phyloP scores from a whole-genome alignment of 2,888 invertebrate species.

The Matsumyia berberina region DNA sequence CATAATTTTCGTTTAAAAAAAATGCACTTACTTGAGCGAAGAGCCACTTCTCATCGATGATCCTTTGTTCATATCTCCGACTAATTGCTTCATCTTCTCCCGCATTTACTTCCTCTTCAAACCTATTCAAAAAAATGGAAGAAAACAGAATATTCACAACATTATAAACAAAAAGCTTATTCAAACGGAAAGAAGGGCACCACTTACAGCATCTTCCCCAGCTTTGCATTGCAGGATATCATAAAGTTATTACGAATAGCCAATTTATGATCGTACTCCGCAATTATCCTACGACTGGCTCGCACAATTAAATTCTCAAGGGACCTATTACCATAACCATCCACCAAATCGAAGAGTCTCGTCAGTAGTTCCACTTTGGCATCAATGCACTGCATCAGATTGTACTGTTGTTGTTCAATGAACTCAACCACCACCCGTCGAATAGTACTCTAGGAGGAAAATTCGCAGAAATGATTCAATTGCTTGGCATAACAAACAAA shows the following conservation, averaged over 20 bases:
- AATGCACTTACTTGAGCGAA: slow-evolving; percentile 81
- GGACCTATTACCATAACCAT: slow-evolving; percentile 69
- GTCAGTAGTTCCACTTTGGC: slow-evolving; percentile 67
- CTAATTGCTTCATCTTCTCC: slow-evolving; percentile 69
- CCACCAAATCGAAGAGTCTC: slow-evolving; percentile 67
- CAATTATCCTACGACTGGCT: slow-evolving; percentile 65
- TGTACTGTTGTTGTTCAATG: slow-evolving; percentile 57
- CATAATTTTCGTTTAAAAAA: slow-evolving; percentile 17
- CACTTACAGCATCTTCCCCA: slow-evolving; percentile 61
- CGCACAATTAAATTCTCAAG: slow-evolving; percentile 72
- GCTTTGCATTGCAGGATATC: slow-evolving; percentile 28
- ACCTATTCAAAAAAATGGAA: slow-evolving; percentile 59
- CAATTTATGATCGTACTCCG: slow-evolving; percentile 58
- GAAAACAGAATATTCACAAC: slow-evolving; percentile 39
- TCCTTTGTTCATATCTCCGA: slow-evolving; percentile 78
- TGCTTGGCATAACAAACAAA: slow-evolving; percentile 11
- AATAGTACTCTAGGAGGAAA: slow-evolving; percentile 47
- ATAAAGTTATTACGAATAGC: slow-evolving; percentile 60
- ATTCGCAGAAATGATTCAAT: slow-evolving; percentile 28
- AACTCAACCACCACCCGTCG: slow-evolving; percentile 65
- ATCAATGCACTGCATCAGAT: slow-evolving; percentile 60
- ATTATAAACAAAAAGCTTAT: slow-evolving; percentile 30
- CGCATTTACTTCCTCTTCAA: slow-evolving; percentile 77
- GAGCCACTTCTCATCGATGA: slow-evolving; percentile 84
- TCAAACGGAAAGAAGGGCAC: slow-evolving; percentile 20